phyloP scores from a whole-genome alignment of 2,113 vertebrate genomes.

The Sturnira hondurensis region DNA sequence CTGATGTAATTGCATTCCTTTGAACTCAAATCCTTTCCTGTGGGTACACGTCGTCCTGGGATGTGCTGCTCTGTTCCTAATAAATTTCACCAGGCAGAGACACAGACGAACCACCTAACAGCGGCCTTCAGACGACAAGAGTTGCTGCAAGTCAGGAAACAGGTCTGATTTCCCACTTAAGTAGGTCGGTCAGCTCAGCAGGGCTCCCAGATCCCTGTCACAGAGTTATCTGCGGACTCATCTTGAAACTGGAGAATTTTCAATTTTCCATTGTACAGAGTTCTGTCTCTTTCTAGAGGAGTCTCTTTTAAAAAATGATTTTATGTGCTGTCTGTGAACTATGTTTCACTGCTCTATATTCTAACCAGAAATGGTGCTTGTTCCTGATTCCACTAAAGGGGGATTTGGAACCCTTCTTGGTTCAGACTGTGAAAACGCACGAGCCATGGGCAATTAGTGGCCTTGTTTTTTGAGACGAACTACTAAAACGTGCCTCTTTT shows the following conservation, averaged over 20 bases:
- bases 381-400: background rate
- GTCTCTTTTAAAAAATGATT: background rate
- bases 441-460: background rate
- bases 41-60: background rate
- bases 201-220: background rate
- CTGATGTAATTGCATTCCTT: conserved; percentile 38
- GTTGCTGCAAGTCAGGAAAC: background rate
- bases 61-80: conserved; percentile 8
- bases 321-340: conserved; percentile 43
- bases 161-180: background rate
- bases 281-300: conserved; percentile 42
- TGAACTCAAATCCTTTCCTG: conserved; percentile 2
- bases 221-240: conserved; percentile 61
- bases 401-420: background rate
- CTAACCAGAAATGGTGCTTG: conserved; percentile 19
- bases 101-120: background rate
- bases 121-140: background rate
- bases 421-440: background rate
- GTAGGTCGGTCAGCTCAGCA: background rate
- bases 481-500: background rate
- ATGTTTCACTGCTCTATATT: conserved; percentile 25
- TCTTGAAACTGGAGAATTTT: conserved; percentile 51
- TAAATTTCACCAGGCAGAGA: conserved; percentile 27
- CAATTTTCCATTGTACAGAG: conserved; percentile 46
- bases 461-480: background rate